Evolutionary conservation across 2,113 vertebrate species (phyloP).

Genomic region (Lutjanus erythropterus): DNA sequence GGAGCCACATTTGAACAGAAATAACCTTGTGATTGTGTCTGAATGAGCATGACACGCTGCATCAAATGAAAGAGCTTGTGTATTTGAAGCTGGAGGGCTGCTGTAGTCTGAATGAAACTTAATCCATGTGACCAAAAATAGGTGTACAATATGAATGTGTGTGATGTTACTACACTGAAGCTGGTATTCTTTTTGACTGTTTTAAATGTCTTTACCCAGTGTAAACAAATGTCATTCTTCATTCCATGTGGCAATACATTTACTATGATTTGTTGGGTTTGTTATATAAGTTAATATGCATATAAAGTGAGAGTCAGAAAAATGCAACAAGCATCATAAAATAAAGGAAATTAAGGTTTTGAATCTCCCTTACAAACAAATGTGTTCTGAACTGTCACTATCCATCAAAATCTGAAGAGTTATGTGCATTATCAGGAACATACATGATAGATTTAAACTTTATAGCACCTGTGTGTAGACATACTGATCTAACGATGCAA

Average conservation of each 20-base stretch:
- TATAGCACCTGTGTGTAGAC: neutral
- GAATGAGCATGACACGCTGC: conserved; percentile 42
- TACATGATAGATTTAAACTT: neutral
- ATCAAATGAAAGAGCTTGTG: conserved; percentile 36
- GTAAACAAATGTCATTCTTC: too few relatives aligned
- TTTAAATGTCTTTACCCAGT: too few relatives aligned
- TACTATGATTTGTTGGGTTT: neutral
- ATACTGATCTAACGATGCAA: neutral
- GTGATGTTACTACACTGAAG: conserved; percentile 7
- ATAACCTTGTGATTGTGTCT: conserved; percentile 60
- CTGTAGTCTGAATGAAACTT: conserved; percentile 22
- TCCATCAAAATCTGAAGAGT: conserved; percentile 6
- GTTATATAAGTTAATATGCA: neutral
- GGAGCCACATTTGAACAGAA: conserved; percentile 69
- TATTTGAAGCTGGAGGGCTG: conserved; percentile 27
- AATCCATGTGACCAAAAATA: conserved; percentile 27
- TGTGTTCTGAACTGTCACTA: neutral
- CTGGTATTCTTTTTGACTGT: conserved; percentile 7
- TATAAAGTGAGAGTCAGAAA: neutral
- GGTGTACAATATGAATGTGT: conserved; percentile 3
- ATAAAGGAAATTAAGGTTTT: neutral
- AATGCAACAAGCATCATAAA: neutral
- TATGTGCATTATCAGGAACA: neutral
- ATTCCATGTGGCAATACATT: neutral
- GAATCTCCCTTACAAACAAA: neutral